Evolutionary conservation across 2,113 vertebrate genomes (phyloP).

Genomic region (Myotis brandtii): DNA sequence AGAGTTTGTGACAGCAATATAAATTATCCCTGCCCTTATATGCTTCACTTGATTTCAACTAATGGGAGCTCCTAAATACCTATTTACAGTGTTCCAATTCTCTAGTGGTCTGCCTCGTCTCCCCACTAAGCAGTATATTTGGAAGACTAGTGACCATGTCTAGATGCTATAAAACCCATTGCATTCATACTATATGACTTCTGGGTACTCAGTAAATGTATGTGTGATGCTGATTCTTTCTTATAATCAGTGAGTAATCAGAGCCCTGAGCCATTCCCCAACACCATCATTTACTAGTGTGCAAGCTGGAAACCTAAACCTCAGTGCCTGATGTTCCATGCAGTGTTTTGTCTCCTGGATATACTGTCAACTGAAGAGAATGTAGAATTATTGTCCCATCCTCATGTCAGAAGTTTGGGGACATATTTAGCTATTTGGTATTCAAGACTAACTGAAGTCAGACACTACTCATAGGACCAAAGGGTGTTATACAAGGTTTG

Average conservation of each 20-base stretch:
- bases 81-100: neutral
- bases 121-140: neutral
- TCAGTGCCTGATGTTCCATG: neutral
- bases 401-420: neutral
- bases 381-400: neutral
- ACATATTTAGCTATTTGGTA: slow-evolving; percentile 49
- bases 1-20: neutral
- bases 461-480: neutral
- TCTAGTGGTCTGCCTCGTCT: neutral
- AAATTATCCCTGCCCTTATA: neutral
- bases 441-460: slow-evolving; percentile 69
- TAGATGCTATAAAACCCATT: neutral
- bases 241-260: neutral
- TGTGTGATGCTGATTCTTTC: neutral
- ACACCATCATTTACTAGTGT: neutral
- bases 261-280: neutral
- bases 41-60: neutral
- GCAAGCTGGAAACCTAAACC: neutral
- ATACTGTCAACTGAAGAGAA: neutral
- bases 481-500: slow-evolving; percentile 43
- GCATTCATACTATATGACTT: neutral
- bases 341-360: neutral
- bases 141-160: neutral
- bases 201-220: neutral
- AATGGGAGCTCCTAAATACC: neutral